Conservation (phyloP, 2,797 vertebrate genomes). For the Paedocypris micromegethes region DNA sequence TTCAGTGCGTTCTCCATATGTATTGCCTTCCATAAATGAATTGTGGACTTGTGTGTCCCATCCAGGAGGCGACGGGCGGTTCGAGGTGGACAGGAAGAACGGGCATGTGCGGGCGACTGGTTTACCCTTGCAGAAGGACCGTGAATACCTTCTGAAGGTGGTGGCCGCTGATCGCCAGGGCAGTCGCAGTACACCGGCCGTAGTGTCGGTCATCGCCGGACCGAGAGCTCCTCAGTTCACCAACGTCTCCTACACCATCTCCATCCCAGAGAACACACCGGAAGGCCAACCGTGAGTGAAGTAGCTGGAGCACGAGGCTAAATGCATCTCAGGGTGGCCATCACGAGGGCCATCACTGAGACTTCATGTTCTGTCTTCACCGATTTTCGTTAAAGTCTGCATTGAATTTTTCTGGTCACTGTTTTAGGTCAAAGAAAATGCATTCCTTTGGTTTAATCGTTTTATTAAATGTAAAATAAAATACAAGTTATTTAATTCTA, state of each 20-base stretch:
- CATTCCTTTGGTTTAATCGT: too few species aligned
- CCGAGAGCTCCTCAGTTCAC: constrained; percentile 76
- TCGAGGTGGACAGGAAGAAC: constrained; percentile 78
- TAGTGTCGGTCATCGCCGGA: constrained; percentile 77
- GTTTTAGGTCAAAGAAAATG: too few species aligned
- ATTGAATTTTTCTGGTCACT: too few species aligned
- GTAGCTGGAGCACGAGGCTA: background rate
- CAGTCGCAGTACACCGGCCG: constrained; percentile 68
- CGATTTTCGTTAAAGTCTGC: too few species aligned
- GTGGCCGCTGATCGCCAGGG: constrained; percentile 76
- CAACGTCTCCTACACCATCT: constrained; percentile 71
- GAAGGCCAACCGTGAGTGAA: constrained; percentile 75
- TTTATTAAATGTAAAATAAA: background rate
- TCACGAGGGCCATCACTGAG: constrained; percentile 7
- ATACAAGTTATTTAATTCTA: constrained; percentile 8
- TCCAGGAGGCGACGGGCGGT: constrained; percentile 78
- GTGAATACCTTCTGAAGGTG: constrained; percentile 78
- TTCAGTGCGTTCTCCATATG: too few species aligned
- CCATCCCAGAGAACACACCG: constrained; percentile 71
- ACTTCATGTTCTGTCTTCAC: too few species aligned
- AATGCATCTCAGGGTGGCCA: background rate
- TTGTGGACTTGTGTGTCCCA: too few species aligned
- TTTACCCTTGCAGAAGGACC: constrained; percentile 72
- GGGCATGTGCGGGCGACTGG: constrained; percentile 79
- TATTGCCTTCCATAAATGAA: too few species aligned